Base-by-base conservation (phyloP, 2,113 vertebrate genomes). In the Bujurquina vittata region DNA sequence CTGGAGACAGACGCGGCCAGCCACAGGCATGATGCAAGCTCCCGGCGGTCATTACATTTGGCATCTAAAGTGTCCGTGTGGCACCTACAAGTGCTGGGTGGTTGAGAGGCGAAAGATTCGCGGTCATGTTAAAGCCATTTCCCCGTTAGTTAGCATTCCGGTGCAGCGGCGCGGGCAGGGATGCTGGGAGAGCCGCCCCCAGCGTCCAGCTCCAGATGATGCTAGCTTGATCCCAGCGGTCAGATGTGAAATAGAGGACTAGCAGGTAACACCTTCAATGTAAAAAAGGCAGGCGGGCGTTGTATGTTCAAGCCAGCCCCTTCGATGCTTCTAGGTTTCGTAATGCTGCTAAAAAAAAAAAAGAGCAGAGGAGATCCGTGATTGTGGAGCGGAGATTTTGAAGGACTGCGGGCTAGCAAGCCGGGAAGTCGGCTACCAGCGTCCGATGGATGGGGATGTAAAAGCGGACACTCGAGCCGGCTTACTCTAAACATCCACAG, bases 1-100 rank as follows among this genome's bases (percentile, higher is more conserved):
- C 84, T 93, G 92, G 84, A 92, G 90, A 82, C 83, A 91, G 84
- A 90, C 91, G 33, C 88, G 88, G 84, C 90, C 91, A 61, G 85
- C 80, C 89, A 79, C 89, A 43, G 61, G 77, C 95, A 95, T 93
- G 93, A 63, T 88, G 90, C 80, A 33, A 69, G 84, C 89, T 75
- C 78, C 78, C 81, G 79, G 10, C 88, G 54, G 80, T 84, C 91
- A 85, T 91, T 43, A 84, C 88, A 84, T 84, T 58, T 73, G 91
- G 86, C 90, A 89, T 92, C 61, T 57, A 80, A 17, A 74, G 37
- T 77, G 80, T 69, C 46, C 8, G 77, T n/a, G 65, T 4, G 15
- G 63, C 83, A 56, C 2, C 77, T 31, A 10, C 22, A 37, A 35
- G 77, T 56, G 33, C 23, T 3, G 15, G 55, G 79, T 10, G 57